These are phyloP conservation scores for Drosophila crucigera DNA, from an alignment of 2,888 invertebrate species.

Conservation along the genomic window DNA sequence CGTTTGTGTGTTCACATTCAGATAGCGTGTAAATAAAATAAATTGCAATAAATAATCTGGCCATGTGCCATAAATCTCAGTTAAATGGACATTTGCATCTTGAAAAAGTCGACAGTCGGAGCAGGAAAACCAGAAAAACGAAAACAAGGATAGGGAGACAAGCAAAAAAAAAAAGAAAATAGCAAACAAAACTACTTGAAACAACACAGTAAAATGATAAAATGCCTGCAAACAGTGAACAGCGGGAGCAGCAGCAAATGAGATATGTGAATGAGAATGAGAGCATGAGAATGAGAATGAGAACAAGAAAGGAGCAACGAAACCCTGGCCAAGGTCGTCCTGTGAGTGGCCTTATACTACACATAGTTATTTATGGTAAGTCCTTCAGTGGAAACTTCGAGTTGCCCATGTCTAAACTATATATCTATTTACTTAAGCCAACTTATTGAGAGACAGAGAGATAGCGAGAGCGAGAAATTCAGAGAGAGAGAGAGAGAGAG, in stretches of 20 bases:
- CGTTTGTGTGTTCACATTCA: slow-evolving; percentile 55
- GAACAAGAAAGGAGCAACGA: not conserved
- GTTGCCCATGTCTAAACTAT: not conserved
- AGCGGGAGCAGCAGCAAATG: slow-evolving; percentile 5
- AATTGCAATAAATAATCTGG: slow-evolving; percentile 81
- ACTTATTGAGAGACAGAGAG: not conserved
- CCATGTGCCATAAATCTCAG: slow-evolving; percentile 78
- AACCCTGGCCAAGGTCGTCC: slow-evolving; percentile 55
- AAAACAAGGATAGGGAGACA: not conserved
- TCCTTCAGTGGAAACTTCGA: slow-evolving; percentile 4
- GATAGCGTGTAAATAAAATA: slow-evolving; percentile 82
- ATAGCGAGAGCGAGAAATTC: not conserved
- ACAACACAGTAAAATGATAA: slow-evolving; percentile 66
- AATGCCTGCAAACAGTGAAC: slow-evolving; percentile 50
- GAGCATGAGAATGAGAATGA: slow-evolving; percentile 7
- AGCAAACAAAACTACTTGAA: slow-evolving; percentile 54
- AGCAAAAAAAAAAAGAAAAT: too few relatives aligned
- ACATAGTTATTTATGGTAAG: slow-evolving; percentile 29
- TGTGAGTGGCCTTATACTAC: slow-evolving; percentile 6
- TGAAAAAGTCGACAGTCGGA: slow-evolving; percentile 72
- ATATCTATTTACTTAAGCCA: not conserved
- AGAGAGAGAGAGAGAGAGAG: not conserved
- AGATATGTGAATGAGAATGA: slow-evolving; percentile 9
- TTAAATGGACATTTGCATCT: slow-evolving; percentile 83
- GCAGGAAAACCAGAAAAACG: slow-evolving; percentile 17